Conservation (phyloP, 2,888 invertebrate species). For the Drosophila anomelani region DNA sequence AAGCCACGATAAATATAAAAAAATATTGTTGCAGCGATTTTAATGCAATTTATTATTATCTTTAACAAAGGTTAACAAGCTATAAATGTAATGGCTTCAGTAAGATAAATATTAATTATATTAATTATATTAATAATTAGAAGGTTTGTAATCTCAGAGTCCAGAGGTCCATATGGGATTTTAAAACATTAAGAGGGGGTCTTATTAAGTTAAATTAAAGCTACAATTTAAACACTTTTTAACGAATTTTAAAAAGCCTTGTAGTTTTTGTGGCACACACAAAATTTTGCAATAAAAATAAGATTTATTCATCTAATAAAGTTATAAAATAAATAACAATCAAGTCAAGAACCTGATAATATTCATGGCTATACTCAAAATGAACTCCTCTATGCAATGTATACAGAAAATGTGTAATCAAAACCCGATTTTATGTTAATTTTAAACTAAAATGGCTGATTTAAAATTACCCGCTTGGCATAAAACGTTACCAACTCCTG, state of each 20-base stretch:
- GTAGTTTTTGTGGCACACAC: too few relatives aligned
- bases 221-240: too few relatives aligned
- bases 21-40: conserved; percentile 6
- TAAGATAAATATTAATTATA: neutral
- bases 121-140: too few relatives aligned
- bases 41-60: conserved; percentile 9
- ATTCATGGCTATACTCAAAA: neutral
- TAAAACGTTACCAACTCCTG: conserved; percentile 11
- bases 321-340: neutral
- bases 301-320: neutral
- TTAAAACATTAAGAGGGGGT: too few relatives aligned
- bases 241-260: too few relatives aligned
- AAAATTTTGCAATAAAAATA: neutral
- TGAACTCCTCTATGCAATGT: neutral
- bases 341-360: neutral
- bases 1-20: conserved; percentile 9
- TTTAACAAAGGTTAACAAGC: conserved; percentile 3
- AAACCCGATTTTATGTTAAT: neutral
- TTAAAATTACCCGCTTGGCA: conserved; percentile 18
- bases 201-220: too few relatives aligned
- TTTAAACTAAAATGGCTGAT: conserved; percentile 9
- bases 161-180: too few relatives aligned
- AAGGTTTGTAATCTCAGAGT: neutral
- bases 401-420: conserved; percentile 1
- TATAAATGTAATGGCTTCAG: neutral